These are phyloP conservation scores for Corythaixoides concolor DNA, from an alignment of 2,113 vertebrate species.

Conservation along the genomic window DNA sequence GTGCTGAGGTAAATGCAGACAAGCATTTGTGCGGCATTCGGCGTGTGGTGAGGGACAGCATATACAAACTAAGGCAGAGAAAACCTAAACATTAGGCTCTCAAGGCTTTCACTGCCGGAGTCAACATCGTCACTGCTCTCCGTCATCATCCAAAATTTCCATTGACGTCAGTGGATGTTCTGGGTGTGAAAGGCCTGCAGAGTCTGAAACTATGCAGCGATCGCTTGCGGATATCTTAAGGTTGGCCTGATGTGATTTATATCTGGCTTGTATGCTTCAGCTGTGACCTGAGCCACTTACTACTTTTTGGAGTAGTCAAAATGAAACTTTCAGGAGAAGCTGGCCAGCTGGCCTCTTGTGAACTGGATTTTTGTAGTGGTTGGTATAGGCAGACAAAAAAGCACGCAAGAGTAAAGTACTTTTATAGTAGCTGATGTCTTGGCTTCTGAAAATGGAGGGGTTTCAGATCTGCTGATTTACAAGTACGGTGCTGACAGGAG, in stretches of 20 bases:
- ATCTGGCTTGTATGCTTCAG: background rate
- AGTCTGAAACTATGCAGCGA: conserved; percentile 33
- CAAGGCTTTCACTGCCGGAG: conserved; percentile 28
- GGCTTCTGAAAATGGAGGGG: background rate
- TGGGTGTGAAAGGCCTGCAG: background rate
- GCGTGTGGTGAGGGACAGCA: background rate
- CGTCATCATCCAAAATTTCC: conserved; percentile 58
- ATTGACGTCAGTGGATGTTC: conserved; percentile 56
- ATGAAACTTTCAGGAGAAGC: background rate
- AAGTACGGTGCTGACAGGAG: background rate
- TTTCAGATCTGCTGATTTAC: background rate
- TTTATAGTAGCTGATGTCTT: background rate
- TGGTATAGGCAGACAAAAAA: background rate
- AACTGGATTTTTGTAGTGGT: background rate
- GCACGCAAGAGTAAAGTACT: background rate
- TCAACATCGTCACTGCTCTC: conserved; percentile 40
- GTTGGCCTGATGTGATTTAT: conserved; percentile 14
- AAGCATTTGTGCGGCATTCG: background rate
- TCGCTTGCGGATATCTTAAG: background rate
- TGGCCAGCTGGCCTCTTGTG: background rate
- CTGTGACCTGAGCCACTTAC: background rate
- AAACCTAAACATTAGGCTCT: conserved; percentile 56
- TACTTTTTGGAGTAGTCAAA: background rate
- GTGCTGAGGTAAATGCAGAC: background rate
- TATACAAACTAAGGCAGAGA: conserved; percentile 45